phyloP scores from a whole-genome alignment of 2,888 invertebrate species.

The Caenorhabditis afra region DNA sequence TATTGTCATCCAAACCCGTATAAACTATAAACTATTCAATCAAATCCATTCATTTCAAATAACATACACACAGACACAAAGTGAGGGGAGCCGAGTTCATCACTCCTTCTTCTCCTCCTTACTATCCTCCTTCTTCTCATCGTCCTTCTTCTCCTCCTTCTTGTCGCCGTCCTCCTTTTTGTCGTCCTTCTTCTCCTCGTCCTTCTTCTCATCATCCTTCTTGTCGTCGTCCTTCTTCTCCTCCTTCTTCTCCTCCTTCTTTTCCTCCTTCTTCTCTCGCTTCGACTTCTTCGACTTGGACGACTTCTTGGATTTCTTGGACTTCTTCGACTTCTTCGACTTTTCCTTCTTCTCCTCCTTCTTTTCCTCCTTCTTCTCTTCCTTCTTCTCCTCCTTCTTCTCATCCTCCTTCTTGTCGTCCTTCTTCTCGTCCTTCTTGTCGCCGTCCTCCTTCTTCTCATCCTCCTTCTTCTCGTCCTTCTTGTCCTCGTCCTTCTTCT shows the following conservation, averaged over 20 bases:
- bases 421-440: conserved; percentile 16
- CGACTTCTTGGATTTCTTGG: conserved; percentile 29
- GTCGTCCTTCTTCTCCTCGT: conserved; percentile 2
- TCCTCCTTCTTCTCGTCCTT: conserved; percentile 14
- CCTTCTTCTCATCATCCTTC: conserved; percentile 25
- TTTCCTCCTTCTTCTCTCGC: conserved; percentile 11
- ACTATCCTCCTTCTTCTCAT: too few relatives aligned
- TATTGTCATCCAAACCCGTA: too few relatives aligned
- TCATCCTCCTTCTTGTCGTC: conserved; percentile 20
- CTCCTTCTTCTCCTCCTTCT: conserved; percentile 22
- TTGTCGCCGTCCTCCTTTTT: too few relatives aligned
- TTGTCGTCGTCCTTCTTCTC: conserved; percentile 24
- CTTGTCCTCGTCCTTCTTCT: conserved; percentile 7
- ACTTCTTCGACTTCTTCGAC: conserved; percentile 7
- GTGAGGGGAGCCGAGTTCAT: too few relatives aligned
- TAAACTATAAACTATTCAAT: too few relatives aligned
- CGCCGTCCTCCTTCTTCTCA: neutral
- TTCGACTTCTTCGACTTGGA: conserved; percentile 23
- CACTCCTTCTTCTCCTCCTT: too few relatives aligned
- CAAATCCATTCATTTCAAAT: too few relatives aligned
- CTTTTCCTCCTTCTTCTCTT: conserved; percentile 18
- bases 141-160: too few relatives aligned
- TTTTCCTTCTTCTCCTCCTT: conserved; percentile 3
- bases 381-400: conserved; percentile 12
- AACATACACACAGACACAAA: too few relatives aligned